These are phyloP conservation scores for Neomonachus schauinslandi DNA, from an alignment of 2,113 vertebrate genomes.

Conservation along the genomic window DNA sequence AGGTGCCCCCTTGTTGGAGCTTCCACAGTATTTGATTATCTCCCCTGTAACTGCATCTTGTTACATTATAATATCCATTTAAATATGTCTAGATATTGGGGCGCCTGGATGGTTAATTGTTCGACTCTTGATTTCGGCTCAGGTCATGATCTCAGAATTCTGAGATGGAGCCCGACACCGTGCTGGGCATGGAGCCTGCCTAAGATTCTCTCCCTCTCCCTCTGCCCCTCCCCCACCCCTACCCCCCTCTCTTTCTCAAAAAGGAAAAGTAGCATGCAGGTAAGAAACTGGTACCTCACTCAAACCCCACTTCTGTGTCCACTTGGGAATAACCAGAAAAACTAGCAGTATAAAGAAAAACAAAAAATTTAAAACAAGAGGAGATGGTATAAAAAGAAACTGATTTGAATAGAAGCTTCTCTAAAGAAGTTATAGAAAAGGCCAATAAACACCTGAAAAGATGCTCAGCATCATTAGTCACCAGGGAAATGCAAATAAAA, in stretches of 20 bases:
- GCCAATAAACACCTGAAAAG: background rate
- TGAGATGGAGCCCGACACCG: too few relatives aligned
- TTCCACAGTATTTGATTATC: background rate
- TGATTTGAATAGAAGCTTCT: background rate
- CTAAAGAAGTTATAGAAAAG: background rate
- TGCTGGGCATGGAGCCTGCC: too few relatives aligned
- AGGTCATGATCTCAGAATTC: too few relatives aligned
- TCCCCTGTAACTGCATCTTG: background rate
- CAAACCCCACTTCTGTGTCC: background rate
- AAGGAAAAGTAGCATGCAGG: background rate
- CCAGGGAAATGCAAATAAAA: background rate
- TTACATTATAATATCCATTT: background rate
- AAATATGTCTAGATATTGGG: too few relatives aligned
- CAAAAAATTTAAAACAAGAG: conserved; percentile 11
- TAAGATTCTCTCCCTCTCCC: too few relatives aligned
- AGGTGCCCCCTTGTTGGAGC: background rate
- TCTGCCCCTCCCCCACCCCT: too few relatives aligned
- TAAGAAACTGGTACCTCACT: background rate
- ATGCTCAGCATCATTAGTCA: background rate
- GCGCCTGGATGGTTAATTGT: too few relatives aligned
- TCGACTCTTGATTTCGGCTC: too few relatives aligned
- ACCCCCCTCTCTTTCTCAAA: too few relatives aligned
- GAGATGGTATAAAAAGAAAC: background rate
- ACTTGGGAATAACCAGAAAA: background rate
- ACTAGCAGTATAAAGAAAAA: background rate